Conservation (phyloP, 2,113 vertebrate genomes). For the Aegypius monachus region DNA sequence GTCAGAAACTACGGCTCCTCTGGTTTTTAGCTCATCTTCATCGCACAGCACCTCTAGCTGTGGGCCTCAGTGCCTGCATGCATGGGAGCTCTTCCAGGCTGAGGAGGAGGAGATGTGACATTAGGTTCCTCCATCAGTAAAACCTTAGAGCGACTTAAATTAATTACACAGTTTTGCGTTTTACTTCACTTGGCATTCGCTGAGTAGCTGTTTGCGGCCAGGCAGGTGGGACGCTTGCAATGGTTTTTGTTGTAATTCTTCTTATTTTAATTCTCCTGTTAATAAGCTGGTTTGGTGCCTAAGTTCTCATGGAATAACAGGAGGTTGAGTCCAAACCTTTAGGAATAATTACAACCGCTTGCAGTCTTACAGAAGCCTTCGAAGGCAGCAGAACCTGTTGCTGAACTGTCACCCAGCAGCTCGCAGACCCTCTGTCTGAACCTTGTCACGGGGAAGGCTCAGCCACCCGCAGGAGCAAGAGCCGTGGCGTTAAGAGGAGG, state of each 20-base stretch:
- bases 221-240: background rate
- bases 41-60: background rate
- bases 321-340: background rate
- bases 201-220: background rate
- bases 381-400: background rate
- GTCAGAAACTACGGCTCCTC: background rate
- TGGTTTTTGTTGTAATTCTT: background rate
- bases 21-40: background rate
- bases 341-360: background rate
- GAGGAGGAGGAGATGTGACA: background rate
- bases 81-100: background rate
- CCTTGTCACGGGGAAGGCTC: background rate
- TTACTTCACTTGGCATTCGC: background rate
- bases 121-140: background rate
- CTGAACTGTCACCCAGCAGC: background rate
- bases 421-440: background rate
- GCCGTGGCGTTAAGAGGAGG: background rate
- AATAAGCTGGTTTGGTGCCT: background rate
- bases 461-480: background rate
- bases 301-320: background rate
- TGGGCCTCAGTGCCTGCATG: background rate
- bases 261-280: background rate
- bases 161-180: background rate
- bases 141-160: background rate
- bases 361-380: background rate